Conservation (phyloP, 2,888 invertebrate genomes). For the Hyppa rectilinea region DNA sequence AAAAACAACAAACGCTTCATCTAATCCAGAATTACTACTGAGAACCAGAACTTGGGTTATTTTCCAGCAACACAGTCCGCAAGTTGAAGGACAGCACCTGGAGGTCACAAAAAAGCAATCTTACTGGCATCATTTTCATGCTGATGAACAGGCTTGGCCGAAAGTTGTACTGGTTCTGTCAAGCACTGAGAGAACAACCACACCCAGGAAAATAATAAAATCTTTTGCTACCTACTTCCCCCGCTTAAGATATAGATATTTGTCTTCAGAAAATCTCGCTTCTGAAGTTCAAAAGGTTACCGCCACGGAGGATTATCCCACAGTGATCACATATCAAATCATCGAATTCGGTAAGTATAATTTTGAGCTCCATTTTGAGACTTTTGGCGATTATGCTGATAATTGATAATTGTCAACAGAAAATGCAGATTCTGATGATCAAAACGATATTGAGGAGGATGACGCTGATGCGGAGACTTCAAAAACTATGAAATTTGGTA, state of each 20-base stretch:
- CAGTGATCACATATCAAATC: neutral
- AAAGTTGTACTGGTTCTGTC: slow-evolving; percentile 43
- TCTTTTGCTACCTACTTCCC: slow-evolving; percentile 50
- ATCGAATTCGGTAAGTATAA: neutral
- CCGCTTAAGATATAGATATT: neutral
- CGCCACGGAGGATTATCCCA: neutral
- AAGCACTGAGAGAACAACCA: slow-evolving; percentile 40
- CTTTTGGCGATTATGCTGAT: too few species aligned
- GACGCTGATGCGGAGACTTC: neutral
- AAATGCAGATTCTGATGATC: neutral
- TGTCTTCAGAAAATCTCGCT: neutral
- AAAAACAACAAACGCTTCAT: neutral
- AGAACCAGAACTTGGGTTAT: neutral
- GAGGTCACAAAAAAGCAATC: neutral
- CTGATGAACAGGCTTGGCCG: slow-evolving; percentile 45
- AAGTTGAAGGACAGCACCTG: neutral
- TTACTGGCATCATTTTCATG: slow-evolving; percentile 47
- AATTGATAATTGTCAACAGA: neutral
- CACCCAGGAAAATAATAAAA: slow-evolving; percentile 10
- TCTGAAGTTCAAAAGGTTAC: neutral
- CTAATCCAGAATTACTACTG: neutral
- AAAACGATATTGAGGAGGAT: neutral
- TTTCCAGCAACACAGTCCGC: neutral
- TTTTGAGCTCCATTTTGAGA: neutral
- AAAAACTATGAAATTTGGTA: neutral